Evolutionary conservation across 2,888 invertebrate genomes (phyloP).

Genomic region (Aspidapion aeneum): DNA sequence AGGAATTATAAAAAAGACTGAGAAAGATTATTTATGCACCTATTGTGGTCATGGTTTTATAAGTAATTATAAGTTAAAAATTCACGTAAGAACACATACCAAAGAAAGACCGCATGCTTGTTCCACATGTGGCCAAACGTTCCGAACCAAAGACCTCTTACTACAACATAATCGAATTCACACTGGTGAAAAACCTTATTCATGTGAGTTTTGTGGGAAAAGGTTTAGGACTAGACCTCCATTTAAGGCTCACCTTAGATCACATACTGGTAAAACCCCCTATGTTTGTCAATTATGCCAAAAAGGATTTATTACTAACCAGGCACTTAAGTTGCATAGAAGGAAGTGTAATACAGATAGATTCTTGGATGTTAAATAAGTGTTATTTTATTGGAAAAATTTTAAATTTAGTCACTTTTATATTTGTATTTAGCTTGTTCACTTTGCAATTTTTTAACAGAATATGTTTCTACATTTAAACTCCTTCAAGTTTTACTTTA

Average conservation of each 20-base stretch:
- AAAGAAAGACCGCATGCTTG: background rate
- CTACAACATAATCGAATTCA: conserved; percentile 39
- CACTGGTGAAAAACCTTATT: conserved; percentile 41
- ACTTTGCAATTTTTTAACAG: too few relatives aligned
- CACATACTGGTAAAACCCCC: conserved; percentile 38
- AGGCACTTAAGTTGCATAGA: conserved; percentile 32
- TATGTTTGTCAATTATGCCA: conserved; percentile 37
- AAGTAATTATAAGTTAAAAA: background rate
- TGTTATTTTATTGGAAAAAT: too few relatives aligned
- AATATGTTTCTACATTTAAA: too few relatives aligned
- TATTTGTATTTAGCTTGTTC: too few relatives aligned
- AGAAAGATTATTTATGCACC: conserved; percentile 22
- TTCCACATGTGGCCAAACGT: background rate
- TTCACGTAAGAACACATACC: conserved; percentile 4
- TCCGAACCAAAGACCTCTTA: background rate
- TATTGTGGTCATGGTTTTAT: background rate
- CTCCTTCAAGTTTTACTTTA: too few relatives aligned
- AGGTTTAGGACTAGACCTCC: conserved; percentile 37
- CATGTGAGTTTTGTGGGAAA: conserved; percentile 41
- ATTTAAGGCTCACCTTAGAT: conserved; percentile 35
- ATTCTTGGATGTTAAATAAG: too few relatives aligned
- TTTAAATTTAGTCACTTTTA: too few relatives aligned
- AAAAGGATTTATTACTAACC: conserved; percentile 33
- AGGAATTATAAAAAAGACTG: conserved; percentile 24
- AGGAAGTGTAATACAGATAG: conserved; percentile 31